These are phyloP conservation scores for Sphaerophoria rueppellii DNA, from an alignment of 2,888 invertebrate species.

Conservation along the genomic window DNA sequence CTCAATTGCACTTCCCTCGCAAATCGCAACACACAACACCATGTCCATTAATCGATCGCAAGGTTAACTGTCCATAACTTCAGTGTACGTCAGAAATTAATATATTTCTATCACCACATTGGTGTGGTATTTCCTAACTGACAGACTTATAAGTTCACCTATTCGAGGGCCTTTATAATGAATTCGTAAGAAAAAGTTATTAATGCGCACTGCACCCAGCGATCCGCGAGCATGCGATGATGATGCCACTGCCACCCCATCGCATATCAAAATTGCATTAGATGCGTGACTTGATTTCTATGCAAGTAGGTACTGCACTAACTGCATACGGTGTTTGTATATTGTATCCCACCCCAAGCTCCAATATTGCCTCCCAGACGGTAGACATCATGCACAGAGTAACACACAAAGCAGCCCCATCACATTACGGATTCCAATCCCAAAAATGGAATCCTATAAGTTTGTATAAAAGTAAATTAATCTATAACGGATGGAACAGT, in stretches of 20 bases:
- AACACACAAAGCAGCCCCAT: neutral
- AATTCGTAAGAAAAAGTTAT: slow-evolving; percentile 5
- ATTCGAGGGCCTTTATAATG: neutral
- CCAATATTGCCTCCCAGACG: too few species aligned
- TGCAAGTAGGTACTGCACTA: slow-evolving; percentile 19
- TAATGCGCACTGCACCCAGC: neutral
- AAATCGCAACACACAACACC: slow-evolving; percentile 1
- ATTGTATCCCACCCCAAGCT: slow-evolving; percentile 50
- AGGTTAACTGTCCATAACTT: slow-evolving; percentile 18
- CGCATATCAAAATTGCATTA: slow-evolving; percentile 62
- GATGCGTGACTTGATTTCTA: slow-evolving; percentile 71
- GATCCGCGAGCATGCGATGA: neutral
- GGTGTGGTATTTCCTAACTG: neutral
- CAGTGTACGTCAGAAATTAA: neutral
- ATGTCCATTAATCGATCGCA: neutral
- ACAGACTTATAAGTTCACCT: neutral
- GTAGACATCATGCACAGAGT: neutral
- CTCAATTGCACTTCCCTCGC: slow-evolving; percentile 19
- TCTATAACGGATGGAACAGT: slow-evolving; percentile 47
- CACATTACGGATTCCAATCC: slow-evolving; percentile 47
- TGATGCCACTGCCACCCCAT: slow-evolving; percentile 29
- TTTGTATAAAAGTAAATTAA: slow-evolving; percentile 67
- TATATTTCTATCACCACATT: slow-evolving; percentile 32
- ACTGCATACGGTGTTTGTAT: slow-evolving; percentile 57
- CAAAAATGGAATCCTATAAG: slow-evolving; percentile 47